Evolutionary conservation across 2,797 vertebrate genomes (phyloP).

Genomic region (Anas bahamensis): DNA sequence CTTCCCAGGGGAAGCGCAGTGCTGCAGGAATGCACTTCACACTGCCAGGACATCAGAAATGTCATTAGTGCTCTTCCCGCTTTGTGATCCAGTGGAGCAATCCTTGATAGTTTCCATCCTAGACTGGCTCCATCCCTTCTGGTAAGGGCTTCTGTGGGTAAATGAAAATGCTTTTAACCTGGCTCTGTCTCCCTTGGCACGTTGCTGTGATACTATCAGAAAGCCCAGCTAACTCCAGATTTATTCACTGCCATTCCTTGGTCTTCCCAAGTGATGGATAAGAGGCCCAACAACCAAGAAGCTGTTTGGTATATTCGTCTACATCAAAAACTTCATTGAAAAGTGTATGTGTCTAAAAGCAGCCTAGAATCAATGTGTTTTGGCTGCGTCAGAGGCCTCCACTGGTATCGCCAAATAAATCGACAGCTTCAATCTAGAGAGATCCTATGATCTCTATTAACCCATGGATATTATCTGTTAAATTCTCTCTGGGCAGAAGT

Average conservation of each 20-base stretch:
- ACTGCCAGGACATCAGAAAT: not conserved
- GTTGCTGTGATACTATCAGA: rapidly evolving
- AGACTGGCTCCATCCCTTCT: not conserved
- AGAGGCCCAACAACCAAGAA: not conserved
- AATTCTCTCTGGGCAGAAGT: not conserved
- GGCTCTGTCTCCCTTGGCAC: not conserved
- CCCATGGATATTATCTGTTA: not conserved
- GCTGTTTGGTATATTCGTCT: not conserved
- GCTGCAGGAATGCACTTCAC: not conserved
- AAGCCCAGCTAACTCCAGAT: not conserved
- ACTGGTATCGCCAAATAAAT: not conserved
- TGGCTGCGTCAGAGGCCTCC: not conserved
- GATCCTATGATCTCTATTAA: not conserved
- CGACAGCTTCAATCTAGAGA: not conserved
- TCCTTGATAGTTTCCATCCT: not conserved
- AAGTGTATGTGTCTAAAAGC: rapidly evolving
- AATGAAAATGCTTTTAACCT: rapidly evolving
- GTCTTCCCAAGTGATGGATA: not conserved
- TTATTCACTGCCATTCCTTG: not conserved
- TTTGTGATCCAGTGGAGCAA: not conserved
- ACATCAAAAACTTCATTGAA: not conserved
- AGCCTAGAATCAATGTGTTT: not conserved
- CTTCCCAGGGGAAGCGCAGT: not conserved
- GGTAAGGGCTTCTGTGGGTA: not conserved
- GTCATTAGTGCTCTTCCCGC: not conserved